Evolutionary conservation across 2,113 vertebrate species (phyloP), one percentile per base, ranked within the genome.

Genomic region (Nanorana parkeri): DNA sequence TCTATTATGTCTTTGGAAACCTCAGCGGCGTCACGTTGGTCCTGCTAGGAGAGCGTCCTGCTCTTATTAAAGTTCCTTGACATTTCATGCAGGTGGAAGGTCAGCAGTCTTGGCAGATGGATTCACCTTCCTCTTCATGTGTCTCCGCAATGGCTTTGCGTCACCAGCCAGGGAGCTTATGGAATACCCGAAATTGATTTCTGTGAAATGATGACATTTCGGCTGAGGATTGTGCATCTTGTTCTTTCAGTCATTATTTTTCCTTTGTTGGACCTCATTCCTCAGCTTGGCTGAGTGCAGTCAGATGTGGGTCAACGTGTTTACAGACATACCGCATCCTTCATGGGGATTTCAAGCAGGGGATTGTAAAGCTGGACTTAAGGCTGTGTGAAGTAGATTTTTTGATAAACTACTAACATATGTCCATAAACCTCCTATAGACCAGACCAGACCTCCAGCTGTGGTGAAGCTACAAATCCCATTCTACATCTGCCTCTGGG

Each of bases 31-130:
- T 64, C 74, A 41, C 32, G 3, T 52, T 77, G 58, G 24, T 26
- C 6, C 32, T 65, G 6, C 23, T 16, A 32, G 13, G 10, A 55
- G 6, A 28, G 63, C 36, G 32, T 72, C 19, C 26, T 41, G 8
- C 36, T 66, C 61, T 52, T 66, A 54, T 78, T 47, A 66, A 66
- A 54, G 76, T 54, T 58, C 56, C 64, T 51, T 78, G 77, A 56
- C 77, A 67, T 78, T 78, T 78, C 24, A 36, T 21, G 77, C 17
- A 58, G 64, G 64, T 32, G 51, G 65, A 78, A 78, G 77, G 51
- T 54, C 77, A 68, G 5, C 28, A 17, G 17, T 41, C 17, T 29
- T 24, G 64, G 55, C 64, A 26, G 63, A 78, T 24, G 13, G 41
- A 65, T 65, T 64, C 63, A 55, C 76, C 64, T 54, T 67, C 1